phyloP scores from a whole-genome alignment of 2,888 invertebrate species.

The Scaptomyza parva region DNA sequence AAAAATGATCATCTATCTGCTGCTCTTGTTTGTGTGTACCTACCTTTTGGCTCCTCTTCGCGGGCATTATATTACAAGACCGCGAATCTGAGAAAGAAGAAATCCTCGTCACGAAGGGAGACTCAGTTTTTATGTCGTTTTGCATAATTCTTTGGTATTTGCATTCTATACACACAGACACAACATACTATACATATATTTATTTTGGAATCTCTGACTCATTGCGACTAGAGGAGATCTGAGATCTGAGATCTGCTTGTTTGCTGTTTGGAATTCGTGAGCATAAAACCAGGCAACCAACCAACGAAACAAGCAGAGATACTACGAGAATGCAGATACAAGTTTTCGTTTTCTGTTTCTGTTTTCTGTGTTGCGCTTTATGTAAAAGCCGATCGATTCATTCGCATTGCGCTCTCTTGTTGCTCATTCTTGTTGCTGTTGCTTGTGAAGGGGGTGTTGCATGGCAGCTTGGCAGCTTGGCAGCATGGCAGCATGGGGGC shows the following conservation, averaged over 20 bases:
- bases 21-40: slow-evolving; percentile 30
- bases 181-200: slow-evolving; percentile 29
- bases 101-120: slow-evolving; percentile 3
- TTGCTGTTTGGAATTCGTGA: slow-evolving; percentile 29
- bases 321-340: slow-evolving; percentile 36
- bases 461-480: slow-evolving; percentile 67
- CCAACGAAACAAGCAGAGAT: too few species aligned
- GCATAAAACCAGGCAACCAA: slow-evolving; percentile 15
- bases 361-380: slow-evolving; percentile 26
- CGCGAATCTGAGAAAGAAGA: slow-evolving; percentile 37
- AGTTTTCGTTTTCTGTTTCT: slow-evolving; percentile 23
- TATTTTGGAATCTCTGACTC: slow-evolving; percentile 70
- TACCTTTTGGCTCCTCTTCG: neutral
- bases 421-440: slow-evolving; percentile 6
- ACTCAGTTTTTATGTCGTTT: slow-evolving; percentile 29
- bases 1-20: slow-evolving; percentile 39
- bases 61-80: slow-evolving; percentile 41
- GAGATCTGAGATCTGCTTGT: slow-evolving; percentile 5
- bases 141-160: slow-evolving; percentile 67
- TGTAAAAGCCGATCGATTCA: slow-evolving; percentile 48
- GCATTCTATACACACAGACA: slow-evolving; percentile 33
- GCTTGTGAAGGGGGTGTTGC: slow-evolving; percentile 22
- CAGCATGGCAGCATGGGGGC: slow-evolving; percentile 64
- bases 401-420: slow-evolving; percentile 19
- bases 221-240: slow-evolving; percentile 29